A percentile compares a stretch with the other conserved stretches of the same genome.
Conservation (phyloP, 2,113 vertebrate genomes). For the Hyperopisus bebe region DNA sequence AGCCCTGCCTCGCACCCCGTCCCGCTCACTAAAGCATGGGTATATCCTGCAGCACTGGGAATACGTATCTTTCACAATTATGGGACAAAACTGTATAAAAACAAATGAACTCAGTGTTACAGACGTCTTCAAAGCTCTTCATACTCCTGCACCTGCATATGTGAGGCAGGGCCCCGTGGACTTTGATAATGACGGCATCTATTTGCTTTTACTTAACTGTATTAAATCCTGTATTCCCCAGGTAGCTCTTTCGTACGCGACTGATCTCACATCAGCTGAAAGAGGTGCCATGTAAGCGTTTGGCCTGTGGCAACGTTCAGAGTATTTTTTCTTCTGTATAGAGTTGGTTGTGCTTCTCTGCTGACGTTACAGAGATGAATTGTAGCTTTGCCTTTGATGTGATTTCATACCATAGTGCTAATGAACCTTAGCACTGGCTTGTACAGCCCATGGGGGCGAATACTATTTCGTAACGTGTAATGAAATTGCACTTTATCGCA, state of each 20-base stretch:
- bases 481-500: not conserved
- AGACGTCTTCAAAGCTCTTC: not conserved
- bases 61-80: not conserved
- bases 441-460: not conserved
- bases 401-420: not conserved
- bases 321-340: not conserved
- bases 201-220: not conserved
- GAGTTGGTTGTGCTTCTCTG: not conserved
- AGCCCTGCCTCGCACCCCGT: not conserved
- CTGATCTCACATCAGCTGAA: not conserved
- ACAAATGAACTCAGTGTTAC: not conserved
- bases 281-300: not conserved
- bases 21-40: not conserved
- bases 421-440: not conserved
- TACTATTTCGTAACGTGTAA: not conserved
- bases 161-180: not conserved
- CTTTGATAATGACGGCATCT: not conserved
- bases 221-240: not conserved
- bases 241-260: not conserved
- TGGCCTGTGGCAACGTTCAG: not conserved
- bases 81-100: not conserved
- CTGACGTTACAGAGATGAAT: not conserved
- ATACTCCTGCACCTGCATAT: not conserved
- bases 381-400: not conserved
- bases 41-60: not conserved